Evolutionary conservation across 2,888 invertebrate species (phyloP).

Genomic region (Acheta domesticus): DNA sequence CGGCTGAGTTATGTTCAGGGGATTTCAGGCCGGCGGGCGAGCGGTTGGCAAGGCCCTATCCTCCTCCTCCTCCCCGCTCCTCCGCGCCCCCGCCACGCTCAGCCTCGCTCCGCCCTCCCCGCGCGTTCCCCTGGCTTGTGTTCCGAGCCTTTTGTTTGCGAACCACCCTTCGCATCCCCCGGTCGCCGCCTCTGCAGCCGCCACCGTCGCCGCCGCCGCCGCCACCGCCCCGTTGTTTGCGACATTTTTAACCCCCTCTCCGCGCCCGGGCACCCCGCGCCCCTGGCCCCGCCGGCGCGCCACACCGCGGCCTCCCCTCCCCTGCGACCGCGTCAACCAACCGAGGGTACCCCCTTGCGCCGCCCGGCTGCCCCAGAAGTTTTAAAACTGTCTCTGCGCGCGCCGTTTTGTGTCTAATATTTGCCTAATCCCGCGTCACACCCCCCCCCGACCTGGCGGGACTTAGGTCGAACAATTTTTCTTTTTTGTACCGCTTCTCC

Average conservation of each 20-base stretch:
- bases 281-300: no score
- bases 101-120: neutral
- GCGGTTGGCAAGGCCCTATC: neutral
- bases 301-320: no score
- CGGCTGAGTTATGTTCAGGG: neutral
- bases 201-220: neutral
- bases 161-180: neutral
- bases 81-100: neutral
- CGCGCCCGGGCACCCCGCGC: neutral
- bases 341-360: no score
- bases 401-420: neutral
- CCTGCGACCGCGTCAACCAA: no score
- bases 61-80: neutral
- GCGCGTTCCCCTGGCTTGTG: neutral
- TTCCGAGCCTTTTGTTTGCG: neutral
- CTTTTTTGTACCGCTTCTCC: neutral
- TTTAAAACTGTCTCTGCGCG: neutral
- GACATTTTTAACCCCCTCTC: neutral
- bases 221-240: neutral
- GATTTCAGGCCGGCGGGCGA: neutral
- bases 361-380: no score
- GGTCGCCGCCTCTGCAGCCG: neutral
- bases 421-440: neutral
- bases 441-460: neutral
- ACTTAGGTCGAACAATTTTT: neutral